Evolutionary conservation across 2,888 invertebrate genomes (phyloP), one percentile per base, ranked within the genome.

Genomic region (Drosophila putrida): DNA sequence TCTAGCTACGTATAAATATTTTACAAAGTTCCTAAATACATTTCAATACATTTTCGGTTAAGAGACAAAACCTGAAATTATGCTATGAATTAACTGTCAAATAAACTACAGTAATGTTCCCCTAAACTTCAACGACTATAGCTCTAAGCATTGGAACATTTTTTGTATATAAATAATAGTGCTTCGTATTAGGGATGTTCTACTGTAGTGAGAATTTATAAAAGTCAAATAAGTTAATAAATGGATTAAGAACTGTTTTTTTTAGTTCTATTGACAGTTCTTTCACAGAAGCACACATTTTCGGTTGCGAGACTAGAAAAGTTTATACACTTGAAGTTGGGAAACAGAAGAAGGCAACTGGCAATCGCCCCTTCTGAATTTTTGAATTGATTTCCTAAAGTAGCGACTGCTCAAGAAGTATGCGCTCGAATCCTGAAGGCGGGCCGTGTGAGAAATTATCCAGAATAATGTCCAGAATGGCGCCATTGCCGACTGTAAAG

Each of bases 391-490:
- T 25, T 41, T 25, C 93, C 95, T 96, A 99, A 81, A 99, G 96
- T 58, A 99, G 94, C 2, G 98, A 98, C 92, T 99, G 98, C 92
- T 99, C 99, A 71, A 98, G 94, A 96, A 99, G 97, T 78, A 99
- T 98, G 93, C 96, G 96, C 87, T 98, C 98, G 91, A 96, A 99
- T 39, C 98, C 99, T 54, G 95, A 93, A 0, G 97, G 97, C 38
- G 97, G 96, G 0, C 96, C 94, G 91, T 96, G 96, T 77, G 95
- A 94, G 92, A 99, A 98, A 91, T 96, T 96, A 82, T 97, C 97
- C 92, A 99, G 95, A 88, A 98, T 96, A 75, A 98, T 96, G 93
- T 99, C 99, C 93, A 99, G 92, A 82, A 99, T 98, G 31, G 99
- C 99, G 78, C 99, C 99, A 92, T 99, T 98, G 90, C 99, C 99